These are phyloP conservation scores for Porites divaricata DNA, from an alignment of 92 coral and sea anemone species.

Conservation along the genomic window DNA sequence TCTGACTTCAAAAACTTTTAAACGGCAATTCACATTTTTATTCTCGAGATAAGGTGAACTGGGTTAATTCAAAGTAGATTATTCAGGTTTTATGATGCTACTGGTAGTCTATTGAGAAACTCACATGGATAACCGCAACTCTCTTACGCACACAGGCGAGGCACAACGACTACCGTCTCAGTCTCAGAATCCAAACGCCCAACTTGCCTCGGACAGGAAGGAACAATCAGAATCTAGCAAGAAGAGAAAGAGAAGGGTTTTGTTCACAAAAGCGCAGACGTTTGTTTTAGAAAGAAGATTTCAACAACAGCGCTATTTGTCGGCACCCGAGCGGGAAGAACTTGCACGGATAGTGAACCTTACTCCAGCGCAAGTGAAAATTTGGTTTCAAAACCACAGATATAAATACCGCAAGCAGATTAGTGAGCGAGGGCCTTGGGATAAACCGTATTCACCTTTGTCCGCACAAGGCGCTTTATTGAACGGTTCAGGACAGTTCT, in stretches of 20 bases:
- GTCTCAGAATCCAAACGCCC: conserved; percentile 13
- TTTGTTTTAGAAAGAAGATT: conserved; percentile 95
- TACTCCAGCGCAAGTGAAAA: conserved; percentile 98
- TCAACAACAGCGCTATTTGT: conserved; percentile 93
- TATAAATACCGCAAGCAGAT: conserved; percentile 97
- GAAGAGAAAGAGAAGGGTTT: conserved; percentile 85
- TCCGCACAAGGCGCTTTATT: conserved; percentile 67
- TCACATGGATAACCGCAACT: conserved; percentile 8
- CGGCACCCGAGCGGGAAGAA: conserved; percentile 99
- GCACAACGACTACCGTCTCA: neutral
- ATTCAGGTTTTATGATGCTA: conserved; percentile 33
- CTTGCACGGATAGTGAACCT: conserved; percentile 93
- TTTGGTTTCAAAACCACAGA: conserved; percentile 99
- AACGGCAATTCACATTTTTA: conserved; percentile 38
- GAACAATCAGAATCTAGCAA: conserved; percentile 22
- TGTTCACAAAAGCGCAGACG: conserved; percentile 99
- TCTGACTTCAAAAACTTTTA: conserved; percentile 42
- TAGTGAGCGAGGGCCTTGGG: conserved; percentile 97
- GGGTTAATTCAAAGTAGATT: conserved; percentile 37
- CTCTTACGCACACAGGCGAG: conserved; percentile 28
- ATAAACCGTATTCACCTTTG: conserved; percentile 75
- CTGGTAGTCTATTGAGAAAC: conserved; percentile 51
- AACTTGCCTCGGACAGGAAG: conserved; percentile 33
- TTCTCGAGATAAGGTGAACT: conserved; percentile 45
- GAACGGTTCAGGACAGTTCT: conserved; percentile 81